Evolutionary conservation across 2,888 invertebrate species (phyloP), one percentile per base, ranked within the genome.

Genomic region (Eucera pruinosa): DNA sequence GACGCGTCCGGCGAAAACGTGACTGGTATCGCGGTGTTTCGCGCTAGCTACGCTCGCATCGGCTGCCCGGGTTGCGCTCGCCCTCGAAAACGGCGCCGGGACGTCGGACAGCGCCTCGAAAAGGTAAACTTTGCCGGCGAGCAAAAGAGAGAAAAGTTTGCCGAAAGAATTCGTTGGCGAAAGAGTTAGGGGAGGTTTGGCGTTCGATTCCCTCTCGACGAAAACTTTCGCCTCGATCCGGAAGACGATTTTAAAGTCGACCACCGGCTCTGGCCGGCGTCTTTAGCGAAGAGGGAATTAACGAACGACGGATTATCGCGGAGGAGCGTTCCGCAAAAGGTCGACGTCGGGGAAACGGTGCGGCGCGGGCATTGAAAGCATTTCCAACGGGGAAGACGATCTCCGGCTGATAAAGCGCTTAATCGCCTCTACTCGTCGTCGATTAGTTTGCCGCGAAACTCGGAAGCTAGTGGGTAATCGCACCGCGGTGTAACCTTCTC

Each of bases 1-100:
- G 39, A 48, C 60, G 48, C 41, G 54, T 52, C 27, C 52, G 41
- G 66, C 45, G 48, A 58, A 70, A 76, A 70, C 76, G 69, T 58
- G 57, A 55, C 65, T 66, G 36, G 64, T 30, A 15, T 41, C 36
- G 18, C 2, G 48, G 13, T 47, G 45, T 25, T 36, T 55, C 55
- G 30, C 30, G 33, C 33, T 15, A 18, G 33, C 23, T 36, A 36
- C 47, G 30, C 43, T 60, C 58, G 54, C 27, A 18, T 33, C 30
- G 43, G 11, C 23, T n/a, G 5, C 18, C 52, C 6, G 30, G 15
- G 52, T 20, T 30, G 15, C 7, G 4, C n/a, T n/a, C n/a, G n/a
- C n/a, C n/a, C n/a, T n/a, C 54, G 9, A 13, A 15, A 3, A 6
- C 23, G 27, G n/a, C 27, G 18, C 43, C 33, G 33, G 3, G 33